Percentiles rank a stretch among this genome's conserved stretches.
These are phyloP conservation scores for Oceanodroma leucorhoa DNA, from an alignment of 2,797 vertebrate genomes.

Conservation along the genomic window DNA sequence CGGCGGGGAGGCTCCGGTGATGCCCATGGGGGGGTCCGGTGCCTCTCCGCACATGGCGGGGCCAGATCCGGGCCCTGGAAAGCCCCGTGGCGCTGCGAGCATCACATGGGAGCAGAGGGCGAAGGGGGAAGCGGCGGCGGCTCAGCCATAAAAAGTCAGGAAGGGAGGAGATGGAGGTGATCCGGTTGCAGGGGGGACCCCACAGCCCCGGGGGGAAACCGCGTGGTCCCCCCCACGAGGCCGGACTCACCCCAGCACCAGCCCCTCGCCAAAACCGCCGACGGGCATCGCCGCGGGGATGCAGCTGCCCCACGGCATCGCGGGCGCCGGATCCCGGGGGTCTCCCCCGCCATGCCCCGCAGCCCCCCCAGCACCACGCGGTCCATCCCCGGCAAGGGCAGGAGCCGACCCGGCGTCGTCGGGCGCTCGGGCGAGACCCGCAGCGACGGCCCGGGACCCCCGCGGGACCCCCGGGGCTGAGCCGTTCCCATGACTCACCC, in stretches of 20 bases:
- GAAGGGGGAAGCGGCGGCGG: not conserved
- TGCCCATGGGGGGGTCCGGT: rapidly evolving
- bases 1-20: rapidly evolving
- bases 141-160: not conserved
- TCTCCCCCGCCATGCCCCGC: not conserved
- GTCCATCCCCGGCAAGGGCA: not conserved
- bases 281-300: rapidly evolving
- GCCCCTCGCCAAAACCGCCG: rapidly evolving
- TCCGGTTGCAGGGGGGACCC: not conserved
- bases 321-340: not conserved
- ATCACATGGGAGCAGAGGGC: not conserved
- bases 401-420: rapidly evolving
- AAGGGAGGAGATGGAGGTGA: not conserved
- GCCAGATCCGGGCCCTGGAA: not conserved
- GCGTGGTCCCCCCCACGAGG: rapidly evolving
- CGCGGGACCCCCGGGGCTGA: not conserved
- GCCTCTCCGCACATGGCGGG: not conserved
- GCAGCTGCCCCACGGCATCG: not conserved
- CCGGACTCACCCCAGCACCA: not conserved
- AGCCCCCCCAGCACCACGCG: not conserved
- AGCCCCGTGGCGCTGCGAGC: not conserved
- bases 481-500: not conserved
- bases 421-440: too few species aligned
- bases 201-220: not conserved
- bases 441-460: not conserved